Base-by-base conservation (phyloP, 2,888 invertebrate genomes). In the Malacosoma neustria region DNA sequence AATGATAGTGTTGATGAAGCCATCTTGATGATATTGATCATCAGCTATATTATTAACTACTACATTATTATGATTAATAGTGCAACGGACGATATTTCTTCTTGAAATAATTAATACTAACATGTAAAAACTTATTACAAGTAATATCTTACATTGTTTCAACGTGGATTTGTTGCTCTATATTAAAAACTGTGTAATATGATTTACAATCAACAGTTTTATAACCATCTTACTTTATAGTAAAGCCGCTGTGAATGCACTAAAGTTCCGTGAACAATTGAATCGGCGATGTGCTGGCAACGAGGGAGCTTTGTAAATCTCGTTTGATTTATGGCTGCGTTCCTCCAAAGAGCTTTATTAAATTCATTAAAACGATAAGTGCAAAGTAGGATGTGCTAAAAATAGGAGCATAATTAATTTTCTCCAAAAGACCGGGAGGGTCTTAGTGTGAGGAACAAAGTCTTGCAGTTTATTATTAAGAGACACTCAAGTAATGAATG, bases 231-330 rank as follows among this genome's bases (percentile, higher is more conserved):
- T 22, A 22, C 22, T 22, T 22, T 49, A 46, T 60, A 61, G 50
- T 46, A 46, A 61, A 62, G 39, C 49, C 45, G 38, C 48, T 35
- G 45, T 42, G 45, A 54, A 43, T 44, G 47, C 48, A 40, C 47
- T 42, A 55, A 52, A 53, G 56, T 51, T 48, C 37, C 41, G 40
- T 39, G 49, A 56, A 61, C 65, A 68, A 64, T 55, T 57, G 46
- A 61, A 59, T 63, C 52, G 57, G 53, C 57, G 54, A 57, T 59
- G 52, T 46, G 48, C 52, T 50, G 46, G 49, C 56, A 52, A 46
- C 48, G 36, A 47, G 49, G 43, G 48, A 49, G 49, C 53, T 58
- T 54, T 45, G 49, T 54, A 61, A 66, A 63, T 66, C 59, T 56
- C 42, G 54, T 66, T 70, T 56, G 42, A 56, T 53, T 59, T 51